These are phyloP conservation scores for Coracopsis vasa DNA, from an alignment of 2,113 vertebrate genomes.

Conservation along the genomic window DNA sequence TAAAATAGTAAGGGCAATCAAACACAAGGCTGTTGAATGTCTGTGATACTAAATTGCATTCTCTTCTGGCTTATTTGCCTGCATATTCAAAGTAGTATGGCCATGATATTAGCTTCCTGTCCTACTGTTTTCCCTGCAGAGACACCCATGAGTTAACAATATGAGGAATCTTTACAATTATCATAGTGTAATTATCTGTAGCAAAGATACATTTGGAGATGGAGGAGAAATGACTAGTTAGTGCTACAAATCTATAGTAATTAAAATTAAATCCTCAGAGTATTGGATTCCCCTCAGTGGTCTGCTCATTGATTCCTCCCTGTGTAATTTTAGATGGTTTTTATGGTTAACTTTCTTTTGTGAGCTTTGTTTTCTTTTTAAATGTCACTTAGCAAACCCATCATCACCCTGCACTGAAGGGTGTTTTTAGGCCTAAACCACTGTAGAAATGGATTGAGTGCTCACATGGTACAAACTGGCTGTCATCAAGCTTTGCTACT, in stretches of 20 bases:
- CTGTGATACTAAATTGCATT: background rate
- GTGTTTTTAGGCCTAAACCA: background rate
- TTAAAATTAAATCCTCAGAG: background rate
- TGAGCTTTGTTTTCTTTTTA: background rate
- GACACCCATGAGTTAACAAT: background rate
- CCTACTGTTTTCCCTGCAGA: background rate
- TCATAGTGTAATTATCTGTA: conserved; percentile 27
- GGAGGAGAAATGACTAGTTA: background rate
- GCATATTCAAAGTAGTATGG: background rate
- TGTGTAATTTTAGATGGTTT: background rate
- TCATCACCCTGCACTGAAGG: background rate
- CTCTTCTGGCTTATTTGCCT: background rate
- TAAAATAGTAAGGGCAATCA: background rate
- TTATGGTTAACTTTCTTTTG: background rate
- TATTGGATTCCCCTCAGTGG: conserved; percentile 7
- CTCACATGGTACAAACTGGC: background rate
- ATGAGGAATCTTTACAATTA: conserved; percentile 34
- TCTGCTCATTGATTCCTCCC: background rate
- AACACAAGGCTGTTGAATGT: background rate
- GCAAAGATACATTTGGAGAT: conserved; percentile 7
- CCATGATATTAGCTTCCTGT: background rate
- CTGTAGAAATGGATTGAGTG: background rate
- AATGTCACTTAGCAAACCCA: background rate
- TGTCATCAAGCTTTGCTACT: background rate
- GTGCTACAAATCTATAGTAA: conserved; percentile 32